Conservation (phyloP, 2,888 invertebrate genomes). For the Drosophila austrosaltans region DNA sequence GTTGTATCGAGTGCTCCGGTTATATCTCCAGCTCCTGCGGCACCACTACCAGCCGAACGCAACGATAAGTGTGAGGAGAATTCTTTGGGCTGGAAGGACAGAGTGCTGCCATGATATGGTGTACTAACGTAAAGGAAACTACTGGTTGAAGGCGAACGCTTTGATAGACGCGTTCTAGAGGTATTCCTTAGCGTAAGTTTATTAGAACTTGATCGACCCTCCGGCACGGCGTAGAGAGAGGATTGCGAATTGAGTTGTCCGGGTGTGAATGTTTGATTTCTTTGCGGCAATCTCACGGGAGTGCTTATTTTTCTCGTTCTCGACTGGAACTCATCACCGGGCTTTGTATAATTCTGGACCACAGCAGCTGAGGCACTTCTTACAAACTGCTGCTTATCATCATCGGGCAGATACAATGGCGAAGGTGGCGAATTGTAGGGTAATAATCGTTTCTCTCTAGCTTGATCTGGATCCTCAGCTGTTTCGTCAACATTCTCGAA, state of each 20-base stretch:
- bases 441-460: conserved; percentile 58
- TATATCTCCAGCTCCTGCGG: conserved; percentile 42
- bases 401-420: conserved; percentile 67
- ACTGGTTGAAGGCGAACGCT: conserved; percentile 90
- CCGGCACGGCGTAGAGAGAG: conserved; percentile 88
- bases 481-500: conserved; percentile 80
- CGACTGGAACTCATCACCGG: conserved; percentile 83
- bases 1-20: conserved; percentile 46
- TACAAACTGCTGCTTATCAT: conserved; percentile 84
- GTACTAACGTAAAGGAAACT: conserved; percentile 94
- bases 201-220: conserved; percentile 84
- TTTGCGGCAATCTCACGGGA: conserved; percentile 85
- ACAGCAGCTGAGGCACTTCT: conserved; percentile 90
- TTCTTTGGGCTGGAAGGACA: conserved; percentile 90
- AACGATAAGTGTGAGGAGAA: conserved; percentile 91
- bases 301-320: conserved; percentile 86
- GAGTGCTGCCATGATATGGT: conserved; percentile 92
- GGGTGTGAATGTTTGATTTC: conserved; percentile 83
- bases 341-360: conserved; percentile 85
- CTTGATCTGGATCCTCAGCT: conserved; percentile 32
- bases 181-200: conserved; percentile 80
- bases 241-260: conserved; percentile 87
- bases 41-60: conserved; percentile 87
- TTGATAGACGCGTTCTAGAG: conserved; percentile 85
- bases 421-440: conserved; percentile 68